Percentiles rank a stretch among this genome's conserved stretches.
phyloP scores from a whole-genome alignment of 2,113 vertebrate genomes.

The Corythoichthys intestinalis region DNA sequence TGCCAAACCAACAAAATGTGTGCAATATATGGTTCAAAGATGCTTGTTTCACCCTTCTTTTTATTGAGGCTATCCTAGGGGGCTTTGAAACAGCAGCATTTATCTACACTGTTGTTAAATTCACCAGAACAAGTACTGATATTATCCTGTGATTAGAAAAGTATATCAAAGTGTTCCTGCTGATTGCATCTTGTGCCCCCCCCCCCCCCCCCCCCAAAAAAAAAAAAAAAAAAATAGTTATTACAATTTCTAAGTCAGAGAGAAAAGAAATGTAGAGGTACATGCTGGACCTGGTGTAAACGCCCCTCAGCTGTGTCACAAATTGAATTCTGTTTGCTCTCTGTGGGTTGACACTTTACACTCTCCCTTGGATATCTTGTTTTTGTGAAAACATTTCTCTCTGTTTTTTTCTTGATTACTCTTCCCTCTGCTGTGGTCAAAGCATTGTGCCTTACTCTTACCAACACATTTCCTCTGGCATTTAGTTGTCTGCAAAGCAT shows the following conservation, averaged over 20 bases:
- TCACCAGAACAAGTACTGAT: conserved; percentile 1
- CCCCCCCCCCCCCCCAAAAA: too few species aligned
- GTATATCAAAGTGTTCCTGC: conserved; percentile 19
- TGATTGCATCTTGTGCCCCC: conserved; percentile 17
- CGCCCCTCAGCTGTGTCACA: conserved; percentile 16
- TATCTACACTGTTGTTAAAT: conserved; percentile 7
- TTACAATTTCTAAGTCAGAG: conserved; percentile 13
- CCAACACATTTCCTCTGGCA: conserved; percentile 4
- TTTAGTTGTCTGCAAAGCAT: background rate
- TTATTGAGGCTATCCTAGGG: background rate
- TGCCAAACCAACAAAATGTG: background rate
- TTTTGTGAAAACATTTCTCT: conserved; percentile 19
- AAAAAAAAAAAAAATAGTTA: conserved; percentile 11
- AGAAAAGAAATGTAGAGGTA: conserved; percentile 6
- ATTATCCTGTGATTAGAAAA: conserved; percentile 13
- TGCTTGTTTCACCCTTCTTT: background rate
- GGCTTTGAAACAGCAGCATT: conserved; percentile 10
- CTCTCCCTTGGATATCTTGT: conserved; percentile 6
- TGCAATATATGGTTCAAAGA: background rate
- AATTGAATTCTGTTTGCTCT: conserved; percentile 17
- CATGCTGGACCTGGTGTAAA: conserved; percentile 6
- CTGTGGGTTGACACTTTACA: conserved; percentile 25
- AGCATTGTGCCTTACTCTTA: background rate
- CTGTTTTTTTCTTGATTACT: conserved; percentile 4
- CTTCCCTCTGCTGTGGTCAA: background rate